These are phyloP conservation scores for Diaprepes abbreviatus DNA, from an alignment of 2,888 invertebrate species.

Conservation along the genomic window DNA sequence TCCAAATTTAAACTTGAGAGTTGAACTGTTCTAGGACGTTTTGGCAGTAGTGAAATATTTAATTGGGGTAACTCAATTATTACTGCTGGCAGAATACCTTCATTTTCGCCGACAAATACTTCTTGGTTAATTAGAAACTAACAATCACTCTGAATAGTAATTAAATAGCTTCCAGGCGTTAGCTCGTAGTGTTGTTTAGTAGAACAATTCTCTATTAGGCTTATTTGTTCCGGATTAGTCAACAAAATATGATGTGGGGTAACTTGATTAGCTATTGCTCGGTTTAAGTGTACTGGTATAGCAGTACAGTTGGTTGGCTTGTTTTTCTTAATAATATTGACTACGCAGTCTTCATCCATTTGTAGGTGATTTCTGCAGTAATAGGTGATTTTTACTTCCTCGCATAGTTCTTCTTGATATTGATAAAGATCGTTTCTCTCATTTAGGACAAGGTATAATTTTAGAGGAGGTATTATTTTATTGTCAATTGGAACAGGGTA, in stretches of 20 bases:
- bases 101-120: background rate
- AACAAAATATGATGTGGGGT: background rate
- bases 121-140: background rate
- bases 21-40: background rate
- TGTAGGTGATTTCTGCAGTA: constrained; percentile 17
- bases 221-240: background rate
- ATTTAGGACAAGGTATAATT: constrained; percentile 19
- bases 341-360: background rate
- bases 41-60: background rate
- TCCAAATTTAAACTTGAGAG: background rate
- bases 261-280: background rate
- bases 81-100: background rate
- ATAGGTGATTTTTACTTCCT: background rate
- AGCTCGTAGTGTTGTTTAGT: background rate
- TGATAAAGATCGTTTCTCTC: no score
- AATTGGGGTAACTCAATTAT: background rate
- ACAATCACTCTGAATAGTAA: background rate
- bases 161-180: background rate
- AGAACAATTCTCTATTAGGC: background rate
- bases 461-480: constrained; percentile 13
- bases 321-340: background rate
- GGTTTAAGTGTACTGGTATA: background rate
- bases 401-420: background rate
- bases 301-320: background rate
- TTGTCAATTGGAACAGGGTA: constrained; percentile 14